These are phyloP conservation scores for Tenthredo amoena DNA, from an alignment of 2,888 invertebrate species.

Conservation along the genomic window DNA sequence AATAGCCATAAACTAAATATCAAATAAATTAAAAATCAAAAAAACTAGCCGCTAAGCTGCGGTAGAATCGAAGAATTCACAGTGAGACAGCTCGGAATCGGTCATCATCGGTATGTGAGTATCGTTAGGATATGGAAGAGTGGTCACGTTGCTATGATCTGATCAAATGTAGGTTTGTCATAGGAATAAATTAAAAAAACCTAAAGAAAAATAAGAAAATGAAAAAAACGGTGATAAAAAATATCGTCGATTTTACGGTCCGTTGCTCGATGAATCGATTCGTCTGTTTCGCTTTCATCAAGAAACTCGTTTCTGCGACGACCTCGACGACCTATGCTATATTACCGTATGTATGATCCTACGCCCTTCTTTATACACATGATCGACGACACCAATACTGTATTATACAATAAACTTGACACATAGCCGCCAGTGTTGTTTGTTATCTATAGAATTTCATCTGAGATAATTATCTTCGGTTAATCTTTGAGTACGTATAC, in stretches of 20 bases:
- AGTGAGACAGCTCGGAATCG: too few species aligned
- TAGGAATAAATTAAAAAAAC: not conserved
- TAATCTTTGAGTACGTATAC: not conserved
- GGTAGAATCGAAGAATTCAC: too few species aligned
- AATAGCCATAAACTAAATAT: too few species aligned
- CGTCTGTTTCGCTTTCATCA: conserved; percentile 47
- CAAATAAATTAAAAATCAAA: too few species aligned
- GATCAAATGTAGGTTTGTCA: not conserved
- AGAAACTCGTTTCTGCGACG: conserved; percentile 45
- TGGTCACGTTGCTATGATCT: too few species aligned
- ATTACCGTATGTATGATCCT: not conserved
- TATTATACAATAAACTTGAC: conserved; percentile 8
- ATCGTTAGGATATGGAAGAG: too few species aligned
- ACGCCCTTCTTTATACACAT: not conserved
- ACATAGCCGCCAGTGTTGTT: not conserved
- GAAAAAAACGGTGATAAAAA: not conserved
- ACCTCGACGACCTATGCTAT: conserved; percentile 37
- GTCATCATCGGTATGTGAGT: too few species aligned
- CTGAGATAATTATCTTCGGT: not conserved
- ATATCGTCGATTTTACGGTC: not conserved
- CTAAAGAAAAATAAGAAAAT: not conserved
- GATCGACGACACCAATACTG: not conserved
- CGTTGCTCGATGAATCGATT: conserved; percentile 34
- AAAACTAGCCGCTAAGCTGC: too few species aligned
- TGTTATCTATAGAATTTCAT: not conserved